Evolutionary conservation across 2,888 invertebrate genomes (phyloP), one percentile per base, ranked within the genome.

Genomic region (Drosophila putrida): DNA sequence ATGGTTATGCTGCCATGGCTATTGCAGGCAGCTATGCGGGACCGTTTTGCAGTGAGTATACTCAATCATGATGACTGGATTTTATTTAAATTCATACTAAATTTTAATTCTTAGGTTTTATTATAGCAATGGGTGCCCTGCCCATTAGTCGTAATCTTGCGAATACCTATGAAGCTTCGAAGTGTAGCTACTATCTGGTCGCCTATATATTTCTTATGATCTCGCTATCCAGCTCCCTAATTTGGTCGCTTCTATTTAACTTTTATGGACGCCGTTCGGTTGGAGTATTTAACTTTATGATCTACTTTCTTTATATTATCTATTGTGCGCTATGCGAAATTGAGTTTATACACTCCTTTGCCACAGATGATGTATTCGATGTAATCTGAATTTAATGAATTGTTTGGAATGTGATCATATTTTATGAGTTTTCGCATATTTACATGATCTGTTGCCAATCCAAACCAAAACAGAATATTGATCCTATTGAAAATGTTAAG

Each of bases 1-100:
- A 64, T 28, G 69, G 69, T 5, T 69, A 69, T 13, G 59, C 38
- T 0, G 27, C 55, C 6, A 69, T 69, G 69, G 69, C 69, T 6
- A 64, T 60, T 6, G 59, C 54, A 6, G 69, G 64, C 38, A 58
- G 64, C 39, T 64, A 59, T 49, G 69, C 54, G 0, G 69, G 69
- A 9, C 59, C 69, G 2, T 64, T 60, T 31, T 57, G 55, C n/a
- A 57, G 62, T 62, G 9, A 54, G 62, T 54, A 5, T 39, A 4
- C 8, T 28, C 0, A 31, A 13, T 9, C 4, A 38, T 4, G 6
- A 25, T 13, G 4, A 35, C n/a, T n/a, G 4, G 6, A 1, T 6
- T 11, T 20, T 11, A 25, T 4, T 25, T 8, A 11, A 8, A 5
- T 31, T 6, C 6, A 5, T 20, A 28, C 4, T 28, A 2, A 8